A percentile compares a stretch with the other conserved stretches of the same genome.
These are phyloP conservation scores for Valencia hispanica DNA, from an alignment of 2,797 vertebrate species.

Conservation along the genomic window DNA sequence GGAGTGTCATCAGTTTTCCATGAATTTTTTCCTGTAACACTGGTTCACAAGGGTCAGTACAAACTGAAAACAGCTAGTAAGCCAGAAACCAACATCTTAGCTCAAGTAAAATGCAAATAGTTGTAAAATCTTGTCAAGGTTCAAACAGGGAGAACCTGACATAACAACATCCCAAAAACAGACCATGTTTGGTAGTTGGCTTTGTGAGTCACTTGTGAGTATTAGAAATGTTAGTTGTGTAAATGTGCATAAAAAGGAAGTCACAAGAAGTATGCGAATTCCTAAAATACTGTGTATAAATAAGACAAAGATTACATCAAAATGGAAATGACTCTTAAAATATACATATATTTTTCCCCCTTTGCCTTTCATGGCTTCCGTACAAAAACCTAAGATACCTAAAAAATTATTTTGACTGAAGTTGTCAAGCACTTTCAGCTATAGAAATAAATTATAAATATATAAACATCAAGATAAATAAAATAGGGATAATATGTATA, in stretches of 20 bases:
- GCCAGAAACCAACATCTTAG: background rate
- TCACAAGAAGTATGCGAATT: too few species aligned
- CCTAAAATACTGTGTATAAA: too few species aligned
- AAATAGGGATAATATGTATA: too few species aligned
- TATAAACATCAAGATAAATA: too few species aligned
- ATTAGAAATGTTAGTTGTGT: background rate
- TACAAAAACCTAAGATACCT: too few species aligned
- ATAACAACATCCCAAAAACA: background rate
- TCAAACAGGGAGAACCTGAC: background rate
- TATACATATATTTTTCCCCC: too few species aligned
- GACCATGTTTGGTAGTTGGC: background rate
- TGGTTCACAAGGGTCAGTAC: background rate
- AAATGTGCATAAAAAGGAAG: background rate
- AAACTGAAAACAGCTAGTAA: background rate
- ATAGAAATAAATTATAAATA: too few species aligned
- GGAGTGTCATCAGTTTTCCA: constrained; percentile 11
- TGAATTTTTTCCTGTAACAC: constrained; percentile 6
- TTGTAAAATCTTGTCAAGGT: background rate
- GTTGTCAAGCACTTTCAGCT: too few species aligned
- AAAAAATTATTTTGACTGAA: too few species aligned
- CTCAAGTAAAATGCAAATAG: background rate
- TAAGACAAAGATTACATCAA: too few species aligned
- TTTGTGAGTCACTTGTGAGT: background rate
- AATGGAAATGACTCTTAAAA: too few species aligned
- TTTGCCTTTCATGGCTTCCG: too few species aligned